Evolutionary conservation across 2,888 invertebrate species (phyloP), one percentile per base, ranked within the genome.

Genomic region (Stenotaenia linearis): DNA sequence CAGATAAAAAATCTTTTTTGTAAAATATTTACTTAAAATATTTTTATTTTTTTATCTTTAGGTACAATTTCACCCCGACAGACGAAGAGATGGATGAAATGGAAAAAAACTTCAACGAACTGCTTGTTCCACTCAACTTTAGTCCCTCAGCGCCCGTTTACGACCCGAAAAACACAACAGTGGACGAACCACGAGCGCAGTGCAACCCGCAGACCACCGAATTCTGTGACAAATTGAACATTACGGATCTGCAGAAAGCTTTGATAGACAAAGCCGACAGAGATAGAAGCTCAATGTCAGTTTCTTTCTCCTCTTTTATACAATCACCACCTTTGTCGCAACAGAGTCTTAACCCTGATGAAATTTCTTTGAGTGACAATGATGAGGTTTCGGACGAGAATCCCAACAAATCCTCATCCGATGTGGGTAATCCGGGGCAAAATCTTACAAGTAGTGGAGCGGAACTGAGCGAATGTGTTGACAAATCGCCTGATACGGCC

Each of bases 81-180:
- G 7, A 7, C 15, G 78, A 78, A 50, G 78, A 78, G 18, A 23
- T 45, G 10, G 25, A 25, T 10, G 18, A 23, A 9, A 28, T 45
- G 5, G 18, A 23, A 1, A 7, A 18, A 32, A 7, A 45, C 1
- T 78, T 97, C 84, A 88, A 89, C 45, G 88, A 92, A 83, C 87
- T 97, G 77, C 86, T 85, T 75, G 90, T 98, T 79, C 94, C 94
- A 0, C 86, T 90, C 0, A 93, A 92, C 87, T 99, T 99, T 87
- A 88, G 88, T 21, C 90, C 88, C 83, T 96, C 95, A 12, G 94
- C 91, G 0, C 89, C 91, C 61, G 86, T 90, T 0, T 92, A 90
- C 81, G 81, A 84, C 21, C 79, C 81, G 6, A 32, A 37, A 10
- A 81, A 81, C 23, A 23, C 5, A 1, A 12, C 79, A 18, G 1